Percentiles rank a stretch among this genome's conserved stretches.
Conservation (phyloP, 2,113 vertebrate genomes). For the Epinephelus fuscoguttatus region DNA sequence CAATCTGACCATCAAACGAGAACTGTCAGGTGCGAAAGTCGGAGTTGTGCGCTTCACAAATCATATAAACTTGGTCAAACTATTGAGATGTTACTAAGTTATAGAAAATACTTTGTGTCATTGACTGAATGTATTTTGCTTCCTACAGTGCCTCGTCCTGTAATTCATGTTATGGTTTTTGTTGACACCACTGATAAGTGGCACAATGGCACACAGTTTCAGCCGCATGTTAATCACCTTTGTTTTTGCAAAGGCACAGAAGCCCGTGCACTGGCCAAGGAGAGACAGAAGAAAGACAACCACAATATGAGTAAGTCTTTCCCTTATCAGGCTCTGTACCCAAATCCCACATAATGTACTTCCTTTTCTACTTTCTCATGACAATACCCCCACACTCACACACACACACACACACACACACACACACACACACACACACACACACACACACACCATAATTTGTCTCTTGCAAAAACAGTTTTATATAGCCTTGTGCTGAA, state of each 20-base stretch:
- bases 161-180: background rate
- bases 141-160: background rate
- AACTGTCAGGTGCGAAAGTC: constrained; percentile 89
- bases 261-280: constrained; percentile 93
- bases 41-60: background rate
- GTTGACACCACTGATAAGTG: background rate
- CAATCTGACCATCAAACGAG: constrained; percentile 94
- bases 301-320: constrained; percentile 95
- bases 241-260: constrained; percentile 89
- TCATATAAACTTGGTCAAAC: background rate
- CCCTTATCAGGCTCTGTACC: background rate
- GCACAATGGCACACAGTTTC: background rate
- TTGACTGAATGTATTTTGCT: background rate
- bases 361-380: background rate
- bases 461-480: constrained; percentile 57
- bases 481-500: constrained; percentile 58
- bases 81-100: background rate
- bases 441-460: constrained; percentile 18
- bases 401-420: constrained; percentile 1
- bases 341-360: background rate
- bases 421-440: background rate
- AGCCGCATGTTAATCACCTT: constrained; percentile 67
- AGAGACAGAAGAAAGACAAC: constrained; percentile 99
- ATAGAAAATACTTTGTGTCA: background rate
- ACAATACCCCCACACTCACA: constrained; percentile 2